Evolutionary conservation across 2,888 invertebrate species (phyloP), one percentile per base, ranked within the genome.

Genomic region (Calephelis perditalis): DNA sequence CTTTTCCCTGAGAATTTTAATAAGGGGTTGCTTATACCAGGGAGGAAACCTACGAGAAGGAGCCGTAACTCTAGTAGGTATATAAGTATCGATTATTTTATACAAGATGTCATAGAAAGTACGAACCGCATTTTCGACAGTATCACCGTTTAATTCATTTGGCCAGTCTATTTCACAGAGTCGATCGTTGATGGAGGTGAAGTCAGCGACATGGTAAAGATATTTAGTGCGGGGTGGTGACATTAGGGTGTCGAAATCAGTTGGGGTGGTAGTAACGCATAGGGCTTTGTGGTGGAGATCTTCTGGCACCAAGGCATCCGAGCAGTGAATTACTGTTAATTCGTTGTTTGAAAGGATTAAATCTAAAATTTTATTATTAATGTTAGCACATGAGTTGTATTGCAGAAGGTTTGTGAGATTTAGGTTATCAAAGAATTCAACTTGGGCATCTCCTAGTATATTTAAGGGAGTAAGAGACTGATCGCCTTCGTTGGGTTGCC

Each of bases 331-430:
- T 9, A 54, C 61, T 15, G 36, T 3, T 4, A 60, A n/a, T 2
- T 36, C 35, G 10, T 10, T 44, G 36, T 45, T 62, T 6, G 63
- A 64, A 3, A 59, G 49, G 5, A 62, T 35, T 37, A 60, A 37
- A 36, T 64, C 62, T 7, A 58, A 43, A 11, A 62, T 56, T 46
- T 49, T 15, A 47, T 37, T 44, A 12, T 64, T 59, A 11, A 35
- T 49, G 36, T 64, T 64, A 9, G 9, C 6, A n/a, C 40, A 7
- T 3, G 12, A 44, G 58, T 64, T 64, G 49, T 56, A 64, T 43
- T 62, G 60, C 5, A 9, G 45, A 5, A 62, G 12, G 11, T 60
- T 62, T 44, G 56, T 60, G 44, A 40, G 7, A 45, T 26, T 43
- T 10, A 62, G n/a, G 40, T 45, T 60, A 7, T 64, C 58, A 36